Evolutionary conservation across 2,888 invertebrate species (phyloP), one percentile per base, ranked within the genome.

Genomic region (Drosophila pseudotalamancana): DNA sequence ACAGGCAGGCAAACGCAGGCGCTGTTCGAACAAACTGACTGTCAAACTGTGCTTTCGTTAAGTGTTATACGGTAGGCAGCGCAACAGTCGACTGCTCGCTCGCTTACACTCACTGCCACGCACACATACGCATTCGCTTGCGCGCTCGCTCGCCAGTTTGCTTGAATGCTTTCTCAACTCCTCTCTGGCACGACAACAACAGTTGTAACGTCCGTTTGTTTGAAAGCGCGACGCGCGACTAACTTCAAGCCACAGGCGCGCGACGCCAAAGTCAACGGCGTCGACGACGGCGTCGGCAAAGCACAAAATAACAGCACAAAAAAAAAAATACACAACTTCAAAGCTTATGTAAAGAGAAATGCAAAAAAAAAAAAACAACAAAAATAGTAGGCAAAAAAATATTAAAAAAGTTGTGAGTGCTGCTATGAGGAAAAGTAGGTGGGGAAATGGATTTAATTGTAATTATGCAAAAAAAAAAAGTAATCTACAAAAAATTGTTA

Each of bases 161-260:
- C 27, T 11, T 35, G 27, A n/a, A n/a, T n/a, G n/a, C n/a, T n/a
- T n/a, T n/a, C 34, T 14, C 14, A 29, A 35, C 34, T 35, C 11
- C 16, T 25, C 14, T 6, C 37, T 31, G n/a, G 21, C 39, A 12
- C 3, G 11, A n/a, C 8, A 16, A 34, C 34, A 27, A 43, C 29
- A 29, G 27, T 16, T 16, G 40, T 67, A 84, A 84, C 78, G 83
- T 83, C 78, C 59, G 78, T 63, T 64, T 66, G 48, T 83, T 75
- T 70, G 76, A 62, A 73, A 87, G 76, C 80, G 73, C 86, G 67
- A 62, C 83, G 76, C 62, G 72, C 72, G 75, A 86, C 80, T 83
- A 87, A 88, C 72, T 67, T 59, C 66, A 69, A 66, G 65, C 65
- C 79, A 65, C 34, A 62, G 60, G 49, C 57, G 65, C 54, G 59